Conservation (phyloP, 2,113 vertebrate species). For the Taurulus bubalis region DNA sequence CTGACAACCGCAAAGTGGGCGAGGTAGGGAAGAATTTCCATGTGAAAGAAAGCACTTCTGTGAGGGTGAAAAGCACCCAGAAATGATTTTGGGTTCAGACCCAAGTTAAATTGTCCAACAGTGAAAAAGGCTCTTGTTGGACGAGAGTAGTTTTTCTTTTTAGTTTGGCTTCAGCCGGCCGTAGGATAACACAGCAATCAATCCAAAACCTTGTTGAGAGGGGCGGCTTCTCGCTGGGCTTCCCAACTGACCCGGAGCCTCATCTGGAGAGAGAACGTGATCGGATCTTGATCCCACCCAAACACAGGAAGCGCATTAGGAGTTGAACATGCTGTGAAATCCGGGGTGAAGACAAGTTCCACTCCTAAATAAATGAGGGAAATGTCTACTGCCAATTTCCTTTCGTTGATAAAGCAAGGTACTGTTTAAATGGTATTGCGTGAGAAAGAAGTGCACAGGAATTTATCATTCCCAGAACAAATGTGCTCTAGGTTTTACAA, state of each 20-base stretch:
- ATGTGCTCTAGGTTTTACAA: slow-evolving; percentile 7
- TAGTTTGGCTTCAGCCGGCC: slow-evolving; percentile 25
- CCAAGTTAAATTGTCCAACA: slow-evolving; percentile 34
- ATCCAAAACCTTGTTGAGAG: slow-evolving; percentile 35
- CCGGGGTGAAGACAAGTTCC: background rate
- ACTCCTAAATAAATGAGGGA: slow-evolving; percentile 11
- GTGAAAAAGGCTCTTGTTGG: slow-evolving; percentile 31
- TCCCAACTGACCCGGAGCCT: slow-evolving; percentile 8
- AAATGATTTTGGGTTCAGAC: slow-evolving; percentile 32
- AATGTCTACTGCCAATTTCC: background rate
- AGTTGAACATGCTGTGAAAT: slow-evolving; percentile 9
- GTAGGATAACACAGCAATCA: slow-evolving; percentile 41
- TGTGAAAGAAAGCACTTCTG: slow-evolving; percentile 4
- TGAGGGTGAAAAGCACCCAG: slow-evolving; percentile 8
- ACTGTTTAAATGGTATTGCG: slow-evolving; percentile 8
- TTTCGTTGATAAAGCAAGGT: slow-evolving; percentile 16
- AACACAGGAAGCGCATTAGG: slow-evolving; percentile 5
- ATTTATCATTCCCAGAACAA: slow-evolving; percentile 20
- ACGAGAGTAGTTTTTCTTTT: slow-evolving; percentile 20
- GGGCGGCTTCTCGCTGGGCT: slow-evolving; percentile 19
- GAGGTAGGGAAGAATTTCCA: slow-evolving; percentile 23
- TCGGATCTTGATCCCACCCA: slow-evolving; percentile 27
- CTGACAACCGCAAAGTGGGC: slow-evolving; percentile 9
- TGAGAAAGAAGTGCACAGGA: background rate
- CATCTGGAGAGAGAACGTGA: slow-evolving; percentile 34